Base-by-base conservation (phyloP, 2,888 invertebrate species). In the Tenthredo notha region DNA sequence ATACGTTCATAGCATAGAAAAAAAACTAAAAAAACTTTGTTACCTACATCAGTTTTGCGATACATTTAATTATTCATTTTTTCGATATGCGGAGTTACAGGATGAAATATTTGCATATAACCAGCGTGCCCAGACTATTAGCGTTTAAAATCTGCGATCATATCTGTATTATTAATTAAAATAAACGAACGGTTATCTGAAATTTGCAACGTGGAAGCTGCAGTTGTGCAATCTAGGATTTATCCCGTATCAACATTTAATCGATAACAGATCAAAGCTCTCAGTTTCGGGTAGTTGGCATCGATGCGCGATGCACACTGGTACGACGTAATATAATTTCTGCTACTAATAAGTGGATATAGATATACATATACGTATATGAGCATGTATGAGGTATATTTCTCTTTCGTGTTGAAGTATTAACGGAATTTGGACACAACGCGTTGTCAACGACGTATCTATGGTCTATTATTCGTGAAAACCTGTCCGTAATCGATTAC, bases 251-350 rank as follows among this genome's bases (percentile, higher is more conserved):
- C 18, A 33, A 15, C 18, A 1, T 67, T 18, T 67, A 29, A 67
- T 33, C 67, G 67, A 67, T 67, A 67, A 33, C 67, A 67, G 33
- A 33, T 67, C 67, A 18, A 33, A 33, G 67, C 67, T 61, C 61
- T 15, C 25, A 25, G 21, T 25, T 33, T 18, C 6, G 29, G 67
- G 15, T 67, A 67, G 29, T 67, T 67, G 33, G 67, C 67, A 67
- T 33, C 9, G 67, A 67, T 67, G 4, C 7, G n/a, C 5, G 33
- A 2, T 33, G 18, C 29, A 33, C 7, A 33, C 77, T 77, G 54
- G 18, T 77, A 18, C 50, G 15, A 10, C 15, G 18, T 50, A n/a
- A 33, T 43, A 25, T 43, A 43, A 74, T 74, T 43, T 15, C 43
- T 47, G 74, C 40, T n/a, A 18, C 3, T 74, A 43, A 67, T 67